Evolutionary conservation across 2,888 invertebrate genomes (phyloP).

Genomic region (Drosophila ochracea): DNA sequence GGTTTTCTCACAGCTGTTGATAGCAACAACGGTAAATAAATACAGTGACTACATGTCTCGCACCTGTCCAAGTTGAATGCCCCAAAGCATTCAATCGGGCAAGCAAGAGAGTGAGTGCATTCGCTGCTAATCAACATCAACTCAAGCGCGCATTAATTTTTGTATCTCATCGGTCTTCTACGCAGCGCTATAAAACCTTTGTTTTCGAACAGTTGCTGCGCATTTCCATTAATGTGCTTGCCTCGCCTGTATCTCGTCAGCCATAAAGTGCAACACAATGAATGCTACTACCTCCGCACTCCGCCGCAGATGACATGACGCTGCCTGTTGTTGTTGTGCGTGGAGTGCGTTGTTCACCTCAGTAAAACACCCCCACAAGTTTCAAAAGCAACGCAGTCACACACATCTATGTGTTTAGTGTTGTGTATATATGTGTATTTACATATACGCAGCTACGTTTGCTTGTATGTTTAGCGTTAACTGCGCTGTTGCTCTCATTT

Average conservation of each 20-base stretch:
- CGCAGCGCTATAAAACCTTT: constrained; percentile 33
- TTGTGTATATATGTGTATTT: not conserved
- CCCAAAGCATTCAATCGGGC: constrained; percentile 28
- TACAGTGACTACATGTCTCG: constrained; percentile 41
- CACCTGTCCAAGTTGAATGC: constrained; percentile 70
- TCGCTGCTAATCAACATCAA: constrained; percentile 27
- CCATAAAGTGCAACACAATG: constrained; percentile 41
- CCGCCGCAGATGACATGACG: constrained; percentile 15
- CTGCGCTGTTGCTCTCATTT: constrained; percentile 34
- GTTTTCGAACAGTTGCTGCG: constrained; percentile 28
- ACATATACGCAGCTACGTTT: constrained; percentile 9
- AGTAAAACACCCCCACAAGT: constrained; percentile 57
- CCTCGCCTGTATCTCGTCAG: constrained; percentile 3
- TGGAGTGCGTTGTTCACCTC: constrained; percentile 54
- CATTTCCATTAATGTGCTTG: constrained; percentile 30
- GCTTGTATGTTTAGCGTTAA: constrained; percentile 3
- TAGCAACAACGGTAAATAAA: constrained; percentile 58
- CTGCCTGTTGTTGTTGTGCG: constrained; percentile 20
- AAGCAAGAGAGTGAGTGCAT: constrained; percentile 11
- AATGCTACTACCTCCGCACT: constrained; percentile 2
- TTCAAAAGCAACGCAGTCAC: constrained; percentile 8
- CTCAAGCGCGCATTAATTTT: constrained; percentile 27
- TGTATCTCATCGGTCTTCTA: constrained; percentile 31
- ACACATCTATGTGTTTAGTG: not conserved
- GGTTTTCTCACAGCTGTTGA: constrained; percentile 57